Evolutionary conservation across 2,888 invertebrate genomes (phyloP), one percentile per base, ranked within the genome.

Genomic region (Zootermopsis nevadensis): DNA sequence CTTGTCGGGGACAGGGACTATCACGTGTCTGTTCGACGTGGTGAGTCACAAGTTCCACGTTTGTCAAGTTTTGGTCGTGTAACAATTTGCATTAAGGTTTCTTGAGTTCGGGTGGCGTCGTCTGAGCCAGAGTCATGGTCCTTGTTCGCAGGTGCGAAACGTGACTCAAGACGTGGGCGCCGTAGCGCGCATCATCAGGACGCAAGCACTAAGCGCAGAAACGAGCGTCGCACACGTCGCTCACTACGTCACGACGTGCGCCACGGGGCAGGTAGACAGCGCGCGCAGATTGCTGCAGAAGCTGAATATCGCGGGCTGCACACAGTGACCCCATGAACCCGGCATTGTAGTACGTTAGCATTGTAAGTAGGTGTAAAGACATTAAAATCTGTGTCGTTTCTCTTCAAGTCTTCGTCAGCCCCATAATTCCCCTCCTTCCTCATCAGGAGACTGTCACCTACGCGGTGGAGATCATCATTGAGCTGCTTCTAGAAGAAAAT

Each of bases 131-230:
- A 48, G 19, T 1, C 0, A 15, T 48, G 48, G 48, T 48, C 19
- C 48, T 19, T 48, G 1, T 48, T 48, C 19, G 48, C 66, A 66
- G 69, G 19, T 33, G 69, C 12, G 31, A n/a, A 33, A 22, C 1
- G 74, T 74, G 38, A n/a, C 33, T 38, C 35, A 42, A 19, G 35
- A 42, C 3, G 74, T 74, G 19, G 35, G 8, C 31, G 24, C 12
- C 35, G 6, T 38, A 8, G 19, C 38, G 35, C 1, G 74, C 31
- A 27, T 27, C 22, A 74, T 74, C 4, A n/a, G 8, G 35, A 35
- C n/a, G 35, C 38, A 74, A 15, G 74, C 74, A 15, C 74, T 74
- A 22, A n/a, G 38, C n/a, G 74, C 74, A 12, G 74, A 74, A 15
- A 1, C n/a, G 38, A 74, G 74, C 42, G 35, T 38, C 0, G 35